Conservation (phyloP, 2,797 vertebrate genomes). For the Nyctalus aviator region DNA sequence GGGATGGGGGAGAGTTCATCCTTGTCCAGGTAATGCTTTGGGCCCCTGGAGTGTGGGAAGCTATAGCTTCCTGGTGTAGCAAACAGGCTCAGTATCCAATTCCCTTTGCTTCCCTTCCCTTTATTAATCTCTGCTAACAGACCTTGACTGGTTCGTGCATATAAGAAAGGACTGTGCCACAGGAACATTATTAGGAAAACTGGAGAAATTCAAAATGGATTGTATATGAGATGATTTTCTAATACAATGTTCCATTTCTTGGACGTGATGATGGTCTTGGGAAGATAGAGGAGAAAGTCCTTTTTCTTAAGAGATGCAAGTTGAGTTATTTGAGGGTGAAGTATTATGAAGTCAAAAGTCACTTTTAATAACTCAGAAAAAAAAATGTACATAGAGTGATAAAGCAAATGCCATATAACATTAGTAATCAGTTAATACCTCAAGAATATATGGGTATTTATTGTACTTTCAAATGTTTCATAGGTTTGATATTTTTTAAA, state of each 20-base stretch:
- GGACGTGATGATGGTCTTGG: not conserved
- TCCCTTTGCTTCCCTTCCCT: not conserved
- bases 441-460: not conserved
- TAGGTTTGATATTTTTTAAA: constrained; percentile 5
- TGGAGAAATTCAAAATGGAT: not conserved
- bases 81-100: not conserved
- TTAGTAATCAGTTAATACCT: not conserved
- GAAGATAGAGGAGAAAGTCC: not conserved
- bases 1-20: not conserved
- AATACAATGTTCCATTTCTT: not conserved
- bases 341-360: not conserved
- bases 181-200: constrained; percentile 26
- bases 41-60: not conserved
- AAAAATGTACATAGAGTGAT: not conserved
- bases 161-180: not conserved
- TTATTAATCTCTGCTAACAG: not conserved
- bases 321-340: not conserved
- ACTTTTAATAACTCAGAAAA: not conserved
- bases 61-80: not conserved
- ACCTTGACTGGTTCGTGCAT: not conserved
- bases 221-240: not conserved
- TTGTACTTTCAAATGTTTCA: not conserved
- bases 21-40: not conserved
- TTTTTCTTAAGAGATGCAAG: constrained; percentile 20
- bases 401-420: constrained; percentile 47